Evolutionary conservation across 2,113 vertebrate genomes (phyloP).

Genomic region (Turnix velox): DNA sequence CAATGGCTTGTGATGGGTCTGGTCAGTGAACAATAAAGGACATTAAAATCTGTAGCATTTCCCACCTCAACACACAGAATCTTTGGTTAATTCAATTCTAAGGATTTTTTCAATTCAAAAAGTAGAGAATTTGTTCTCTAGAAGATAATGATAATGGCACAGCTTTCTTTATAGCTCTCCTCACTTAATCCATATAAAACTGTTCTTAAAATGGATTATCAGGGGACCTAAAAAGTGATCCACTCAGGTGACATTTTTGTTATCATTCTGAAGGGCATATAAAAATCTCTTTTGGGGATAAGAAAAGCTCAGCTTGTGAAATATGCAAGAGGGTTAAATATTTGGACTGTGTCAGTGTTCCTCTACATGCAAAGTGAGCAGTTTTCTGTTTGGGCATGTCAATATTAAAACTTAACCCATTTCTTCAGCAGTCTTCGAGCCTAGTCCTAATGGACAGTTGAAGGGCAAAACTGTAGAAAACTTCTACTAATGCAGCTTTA

Average conservation of each 20-base stretch:
- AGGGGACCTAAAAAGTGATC: not conserved
- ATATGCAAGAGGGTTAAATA: constrained; percentile 49
- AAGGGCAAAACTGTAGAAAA: not conserved
- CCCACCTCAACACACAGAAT: not conserved
- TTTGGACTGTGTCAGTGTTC: constrained; percentile 8
- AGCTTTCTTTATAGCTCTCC: not conserved
- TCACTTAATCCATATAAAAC: not conserved
- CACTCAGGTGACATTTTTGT: not conserved
- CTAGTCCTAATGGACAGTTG: not conserved
- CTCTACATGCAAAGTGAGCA: not conserved
- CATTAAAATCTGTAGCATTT: not conserved
- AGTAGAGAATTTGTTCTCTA: not conserved
- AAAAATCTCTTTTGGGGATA: not conserved
- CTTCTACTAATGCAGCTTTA: not conserved
- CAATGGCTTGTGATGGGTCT: not conserved
- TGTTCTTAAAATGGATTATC: not conserved
- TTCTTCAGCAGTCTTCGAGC: not conserved
- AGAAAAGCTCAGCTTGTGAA: constrained; percentile 12
- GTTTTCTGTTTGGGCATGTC: not conserved
- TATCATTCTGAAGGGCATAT: not conserved
- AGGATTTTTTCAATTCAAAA: not conserved
- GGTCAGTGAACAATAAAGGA: not conserved
- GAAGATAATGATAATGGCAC: not conserved
- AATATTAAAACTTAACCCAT: not conserved
- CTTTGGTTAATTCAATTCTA: not conserved